Conservation (phyloP, 2,797 vertebrate species). For the Furcifer pardalis region DNA sequence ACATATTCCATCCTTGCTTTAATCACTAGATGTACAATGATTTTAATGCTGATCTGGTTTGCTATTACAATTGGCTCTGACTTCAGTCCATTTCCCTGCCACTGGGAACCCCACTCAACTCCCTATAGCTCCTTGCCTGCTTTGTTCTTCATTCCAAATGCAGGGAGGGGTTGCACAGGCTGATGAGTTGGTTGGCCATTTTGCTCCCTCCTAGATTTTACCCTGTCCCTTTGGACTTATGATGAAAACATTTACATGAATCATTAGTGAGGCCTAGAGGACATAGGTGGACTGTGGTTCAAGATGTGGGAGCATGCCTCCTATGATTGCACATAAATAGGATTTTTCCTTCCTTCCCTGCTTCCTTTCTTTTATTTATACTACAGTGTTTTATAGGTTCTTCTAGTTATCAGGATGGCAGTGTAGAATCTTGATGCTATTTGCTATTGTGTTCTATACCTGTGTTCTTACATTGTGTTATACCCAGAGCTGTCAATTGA, state of each 20-base stretch:
- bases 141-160: background rate
- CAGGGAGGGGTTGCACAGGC: background rate
- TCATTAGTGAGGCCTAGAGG: too few species aligned
- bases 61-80: background rate
- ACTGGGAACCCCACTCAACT: background rate
- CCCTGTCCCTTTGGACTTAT: background rate
- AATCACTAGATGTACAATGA: background rate
- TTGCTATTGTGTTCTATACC: background rate
- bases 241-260: too few species aligned
- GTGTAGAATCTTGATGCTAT: background rate
- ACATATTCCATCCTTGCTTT: too few species aligned
- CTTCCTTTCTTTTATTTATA: background rate
- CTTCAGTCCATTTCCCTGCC: background rate
- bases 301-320: too few species aligned
- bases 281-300: too few species aligned
- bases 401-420: background rate
- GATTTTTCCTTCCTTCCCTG: background rate
- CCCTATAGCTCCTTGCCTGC: background rate
- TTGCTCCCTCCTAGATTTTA: background rate
- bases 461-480: background rate
- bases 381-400: background rate
- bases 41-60: background rate
- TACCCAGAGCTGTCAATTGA: background rate
- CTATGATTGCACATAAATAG: background rate
- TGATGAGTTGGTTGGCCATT: background rate